Evolutionary conservation across 2,113 vertebrate species (phyloP).

Genomic region (Larimichthys polyactis): DNA sequence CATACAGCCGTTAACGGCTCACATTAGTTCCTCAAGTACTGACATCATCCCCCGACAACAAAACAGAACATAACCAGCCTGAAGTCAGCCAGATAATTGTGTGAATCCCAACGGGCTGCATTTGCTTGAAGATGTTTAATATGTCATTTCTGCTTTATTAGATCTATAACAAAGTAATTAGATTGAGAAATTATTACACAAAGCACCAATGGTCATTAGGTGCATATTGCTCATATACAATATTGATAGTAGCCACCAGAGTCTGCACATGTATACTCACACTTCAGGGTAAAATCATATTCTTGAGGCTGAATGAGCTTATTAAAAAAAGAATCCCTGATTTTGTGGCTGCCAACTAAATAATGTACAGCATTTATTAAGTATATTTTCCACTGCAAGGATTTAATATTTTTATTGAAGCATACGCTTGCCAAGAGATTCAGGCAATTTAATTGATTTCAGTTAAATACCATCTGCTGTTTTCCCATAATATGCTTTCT

Average conservation of each 20-base stretch:
- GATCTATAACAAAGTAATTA: constrained; percentile 4
- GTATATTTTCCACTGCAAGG: not conserved
- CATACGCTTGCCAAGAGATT: not conserved
- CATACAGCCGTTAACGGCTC: too few relatives aligned
- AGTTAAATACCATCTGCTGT: constrained; percentile 9
- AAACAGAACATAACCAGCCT: not conserved
- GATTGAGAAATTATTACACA: not conserved
- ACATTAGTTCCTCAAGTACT: not conserved
- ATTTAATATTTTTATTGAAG: not conserved
- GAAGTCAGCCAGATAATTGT: not conserved
- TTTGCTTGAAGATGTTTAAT: not conserved
- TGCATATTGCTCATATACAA: not conserved
- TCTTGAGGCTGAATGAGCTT: not conserved
- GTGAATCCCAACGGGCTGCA: constrained; percentile 3
- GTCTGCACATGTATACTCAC: not conserved
- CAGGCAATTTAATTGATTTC: constrained; percentile 1
- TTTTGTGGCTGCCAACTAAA: not conserved
- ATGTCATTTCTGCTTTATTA: constrained; percentile 30
- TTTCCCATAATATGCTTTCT: not conserved
- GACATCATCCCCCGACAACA: not conserved
- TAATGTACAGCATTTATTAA: not conserved
- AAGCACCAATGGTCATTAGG: constrained; percentile 2
- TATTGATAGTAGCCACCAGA: too few relatives aligned
- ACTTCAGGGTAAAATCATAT: not conserved
- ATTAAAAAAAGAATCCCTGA: not conserved